Percentiles rank a stretch among this genome's conserved stretches.
Evolutionary conservation across 2,113 vertebrate species (phyloP).

Genomic region (Trogon surrucura): DNA sequence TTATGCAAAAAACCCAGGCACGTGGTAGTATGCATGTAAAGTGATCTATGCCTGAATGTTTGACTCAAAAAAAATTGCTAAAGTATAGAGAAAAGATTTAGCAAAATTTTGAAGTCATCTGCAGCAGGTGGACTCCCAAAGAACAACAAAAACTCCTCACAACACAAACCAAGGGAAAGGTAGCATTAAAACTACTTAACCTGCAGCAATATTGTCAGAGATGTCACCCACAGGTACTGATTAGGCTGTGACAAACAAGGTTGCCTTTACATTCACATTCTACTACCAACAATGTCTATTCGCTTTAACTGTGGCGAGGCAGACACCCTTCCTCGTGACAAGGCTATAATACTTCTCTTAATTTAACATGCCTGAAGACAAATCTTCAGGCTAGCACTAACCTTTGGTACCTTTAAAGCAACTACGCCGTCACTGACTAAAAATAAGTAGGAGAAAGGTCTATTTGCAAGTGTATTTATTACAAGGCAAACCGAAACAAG

Average conservation of each 20-base stretch:
- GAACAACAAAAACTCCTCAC: not conserved
- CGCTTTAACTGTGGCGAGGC: not conserved
- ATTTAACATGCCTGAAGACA: conserved; percentile 14
- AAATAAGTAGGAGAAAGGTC: not conserved
- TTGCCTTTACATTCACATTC: conserved; percentile 24
- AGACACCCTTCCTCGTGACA: not conserved
- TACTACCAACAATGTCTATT: conserved; percentile 14
- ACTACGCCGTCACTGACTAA: not conserved
- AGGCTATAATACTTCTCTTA: not conserved
- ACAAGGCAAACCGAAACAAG: not conserved
- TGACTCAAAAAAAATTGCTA: not conserved
- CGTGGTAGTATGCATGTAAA: not conserved
- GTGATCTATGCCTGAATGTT: not conserved
- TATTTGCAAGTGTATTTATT: not conserved
- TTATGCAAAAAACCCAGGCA: not conserved
- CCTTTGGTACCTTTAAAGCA: not conserved
- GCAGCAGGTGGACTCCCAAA: not conserved
- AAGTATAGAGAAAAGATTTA: not conserved
- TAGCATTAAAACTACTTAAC: conserved; percentile 31
- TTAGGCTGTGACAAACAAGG: conserved; percentile 36
- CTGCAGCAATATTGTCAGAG: conserved; percentile 29
- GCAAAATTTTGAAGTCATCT: not conserved
- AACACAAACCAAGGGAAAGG: not conserved
- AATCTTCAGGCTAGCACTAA: not conserved
- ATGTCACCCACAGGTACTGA: conserved; percentile 23